Percentiles rank a stretch among this genome's conserved stretches.
These are phyloP conservation scores for Germaria angustata DNA, from an alignment of 2,888 invertebrate genomes.

Conservation along the genomic window DNA sequence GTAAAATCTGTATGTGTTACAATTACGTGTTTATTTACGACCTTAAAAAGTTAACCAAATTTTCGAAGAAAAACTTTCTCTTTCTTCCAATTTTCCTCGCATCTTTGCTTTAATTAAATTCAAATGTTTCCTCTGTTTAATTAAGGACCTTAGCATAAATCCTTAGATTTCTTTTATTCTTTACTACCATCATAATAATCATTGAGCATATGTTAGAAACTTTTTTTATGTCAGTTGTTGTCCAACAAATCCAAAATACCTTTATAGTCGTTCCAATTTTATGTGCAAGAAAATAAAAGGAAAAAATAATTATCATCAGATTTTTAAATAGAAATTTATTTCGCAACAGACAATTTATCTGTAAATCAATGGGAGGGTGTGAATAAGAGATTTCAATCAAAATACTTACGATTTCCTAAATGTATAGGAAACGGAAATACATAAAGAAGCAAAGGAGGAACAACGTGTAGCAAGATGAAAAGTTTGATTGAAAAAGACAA, in stretches of 20 bases:
- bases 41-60: not conserved
- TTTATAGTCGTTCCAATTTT: conserved; percentile 47
- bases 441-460: not conserved
- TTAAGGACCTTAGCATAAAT: conserved; percentile 47
- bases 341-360: conserved; percentile 15
- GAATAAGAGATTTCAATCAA: conserved; percentile 29
- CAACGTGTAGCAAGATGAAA: not conserved
- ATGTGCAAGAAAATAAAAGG: conserved; percentile 9
- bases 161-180: conserved; percentile 19
- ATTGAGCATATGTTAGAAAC: conserved; percentile 30
- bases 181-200: conserved; percentile 22
- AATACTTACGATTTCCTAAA: conserved; percentile 53
- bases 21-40: conserved; percentile 16
- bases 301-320: conserved; percentile 13
- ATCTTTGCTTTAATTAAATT: conserved; percentile 51
- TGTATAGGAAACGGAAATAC: conserved; percentile 31
- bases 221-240: conserved; percentile 6
- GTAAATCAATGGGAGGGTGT: not conserved
- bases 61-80: not conserved
- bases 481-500: conserved; percentile 12
- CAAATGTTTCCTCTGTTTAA: conserved; percentile 47
- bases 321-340: conserved; percentile 34
- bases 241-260: conserved; percentile 28
- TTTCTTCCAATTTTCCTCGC: no score
- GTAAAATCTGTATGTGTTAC: not conserved